These are phyloP conservation scores for Helleia helle DNA, from an alignment of 2,888 invertebrate species.

Conservation along the genomic window DNA sequence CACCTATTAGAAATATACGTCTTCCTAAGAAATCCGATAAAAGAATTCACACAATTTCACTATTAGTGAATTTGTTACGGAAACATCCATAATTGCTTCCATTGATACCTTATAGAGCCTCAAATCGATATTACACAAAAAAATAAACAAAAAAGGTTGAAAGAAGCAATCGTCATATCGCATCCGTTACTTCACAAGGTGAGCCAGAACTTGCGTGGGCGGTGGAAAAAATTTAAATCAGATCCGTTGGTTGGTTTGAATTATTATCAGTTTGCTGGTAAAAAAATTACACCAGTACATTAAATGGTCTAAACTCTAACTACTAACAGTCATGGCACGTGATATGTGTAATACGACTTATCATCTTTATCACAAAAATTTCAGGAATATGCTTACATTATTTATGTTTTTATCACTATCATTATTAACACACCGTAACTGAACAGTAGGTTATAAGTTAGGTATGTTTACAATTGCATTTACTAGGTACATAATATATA, in stretches of 20 bases:
- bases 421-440: no score
- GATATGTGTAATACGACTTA: no score
- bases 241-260: constrained; percentile 15
- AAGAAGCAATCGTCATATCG: constrained; percentile 42
- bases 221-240: constrained; percentile 25
- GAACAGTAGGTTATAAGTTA: no score
- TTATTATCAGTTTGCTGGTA: no score
- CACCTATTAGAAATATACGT: background rate
- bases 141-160: constrained; percentile 34
- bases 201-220: constrained; percentile 33
- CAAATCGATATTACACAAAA: constrained; percentile 11
- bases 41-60: constrained; percentile 1
- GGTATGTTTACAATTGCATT: no score
- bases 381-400: no score
- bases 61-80: constrained; percentile 1
- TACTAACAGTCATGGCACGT: no score
- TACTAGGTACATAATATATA: no score
- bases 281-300: no score
- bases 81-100: constrained; percentile 11
- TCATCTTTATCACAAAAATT: no score
- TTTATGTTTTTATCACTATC: no score
- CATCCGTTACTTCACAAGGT: constrained; percentile 61
- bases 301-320: no score
- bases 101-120: constrained; percentile 9
- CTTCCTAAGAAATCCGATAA: background rate